A percentile compares a stretch with the other conserved stretches of the same genome.
phyloP scores from a whole-genome alignment of 2,113 vertebrate genomes.

The Melanocharis versteri region DNA sequence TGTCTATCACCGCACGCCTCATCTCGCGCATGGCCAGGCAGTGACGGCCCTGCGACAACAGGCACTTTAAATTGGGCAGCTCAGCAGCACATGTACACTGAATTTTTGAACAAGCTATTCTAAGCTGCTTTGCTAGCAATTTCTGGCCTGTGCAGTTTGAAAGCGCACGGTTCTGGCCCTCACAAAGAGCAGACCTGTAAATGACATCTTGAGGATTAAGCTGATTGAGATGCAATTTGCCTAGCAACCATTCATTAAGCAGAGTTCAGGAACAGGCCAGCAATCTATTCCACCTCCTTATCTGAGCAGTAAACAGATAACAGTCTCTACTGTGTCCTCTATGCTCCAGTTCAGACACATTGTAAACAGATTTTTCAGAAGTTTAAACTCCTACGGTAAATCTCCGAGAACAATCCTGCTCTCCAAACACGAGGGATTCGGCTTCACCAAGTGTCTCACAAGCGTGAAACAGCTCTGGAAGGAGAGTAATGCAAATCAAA shows the following conservation, averaged over 20 bases:
- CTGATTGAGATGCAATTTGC: slow-evolving; percentile 81
- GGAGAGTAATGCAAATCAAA: slow-evolving; percentile 30
- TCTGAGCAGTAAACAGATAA: slow-evolving; percentile 83
- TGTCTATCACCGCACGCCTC: not conserved
- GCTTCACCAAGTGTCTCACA: slow-evolving; percentile 21
- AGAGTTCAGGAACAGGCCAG: slow-evolving; percentile 79
- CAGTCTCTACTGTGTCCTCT: slow-evolving; percentile 75
- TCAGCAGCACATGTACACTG: slow-evolving; percentile 33
- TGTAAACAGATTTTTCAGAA: slow-evolving; percentile 76
- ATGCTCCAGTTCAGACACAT: slow-evolving; percentile 60
- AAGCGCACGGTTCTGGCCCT: slow-evolving; percentile 54
- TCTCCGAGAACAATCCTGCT: slow-evolving; percentile 20
- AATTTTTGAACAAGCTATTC: slow-evolving; percentile 48
- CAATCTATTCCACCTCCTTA: slow-evolving; percentile 82
- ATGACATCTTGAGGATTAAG: slow-evolving; percentile 84
- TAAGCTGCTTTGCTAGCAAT: slow-evolving; percentile 64
- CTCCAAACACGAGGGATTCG: slow-evolving; percentile 3
- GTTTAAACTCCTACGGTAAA: slow-evolving; percentile 66
- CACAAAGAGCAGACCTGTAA: slow-evolving; percentile 77
- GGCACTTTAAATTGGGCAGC: slow-evolving; percentile 25
- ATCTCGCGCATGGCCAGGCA: not conserved
- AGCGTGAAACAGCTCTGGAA: slow-evolving; percentile 19
- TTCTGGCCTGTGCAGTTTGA: slow-evolving; percentile 42
- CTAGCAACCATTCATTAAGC: slow-evolving; percentile 82
- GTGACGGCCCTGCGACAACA: not conserved